Percentiles rank a stretch among this genome's conserved stretches.
These are phyloP conservation scores for Strix aluco DNA, from an alignment of 2,113 vertebrate genomes.

Conservation along the genomic window DNA sequence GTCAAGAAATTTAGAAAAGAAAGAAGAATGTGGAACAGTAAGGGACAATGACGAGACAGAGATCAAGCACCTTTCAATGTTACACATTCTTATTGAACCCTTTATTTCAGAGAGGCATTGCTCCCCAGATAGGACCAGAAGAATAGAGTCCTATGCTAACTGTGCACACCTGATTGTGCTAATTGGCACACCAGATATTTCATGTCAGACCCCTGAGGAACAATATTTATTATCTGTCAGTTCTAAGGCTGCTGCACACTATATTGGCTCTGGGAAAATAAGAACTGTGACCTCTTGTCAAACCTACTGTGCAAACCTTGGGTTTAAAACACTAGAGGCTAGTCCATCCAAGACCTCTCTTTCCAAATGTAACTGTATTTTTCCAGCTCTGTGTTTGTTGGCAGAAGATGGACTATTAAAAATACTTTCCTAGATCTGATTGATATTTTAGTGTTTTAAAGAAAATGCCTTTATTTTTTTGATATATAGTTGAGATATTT, in stretches of 20 bases:
- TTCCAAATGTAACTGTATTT: not conserved
- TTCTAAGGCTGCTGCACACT: not conserved
- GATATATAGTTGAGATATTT: not conserved
- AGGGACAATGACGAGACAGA: not conserved
- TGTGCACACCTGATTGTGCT: not conserved
- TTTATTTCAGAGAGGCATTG: not conserved
- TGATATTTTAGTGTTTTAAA: not conserved
- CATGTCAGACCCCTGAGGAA: not conserved
- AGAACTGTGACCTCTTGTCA: not conserved
- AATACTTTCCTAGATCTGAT: not conserved
- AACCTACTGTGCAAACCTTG: not conserved
- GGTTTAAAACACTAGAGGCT: not conserved
- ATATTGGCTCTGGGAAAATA: not conserved
- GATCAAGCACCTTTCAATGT: not conserved
- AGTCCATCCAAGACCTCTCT: not conserved
- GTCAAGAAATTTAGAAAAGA: not conserved
- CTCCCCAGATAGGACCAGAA: not conserved
- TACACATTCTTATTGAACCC: rapidly evolving
- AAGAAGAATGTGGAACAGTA: not conserved
- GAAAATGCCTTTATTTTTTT: not conserved
- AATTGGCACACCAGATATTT: not conserved
- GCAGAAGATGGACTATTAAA: not conserved
- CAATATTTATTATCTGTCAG: not conserved
- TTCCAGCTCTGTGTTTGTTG: constrained; percentile 3
- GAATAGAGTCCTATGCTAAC: not conserved